Base-by-base conservation (phyloP, 2,113 vertebrate genomes). In the Hirundichthys speculiger region DNA sequence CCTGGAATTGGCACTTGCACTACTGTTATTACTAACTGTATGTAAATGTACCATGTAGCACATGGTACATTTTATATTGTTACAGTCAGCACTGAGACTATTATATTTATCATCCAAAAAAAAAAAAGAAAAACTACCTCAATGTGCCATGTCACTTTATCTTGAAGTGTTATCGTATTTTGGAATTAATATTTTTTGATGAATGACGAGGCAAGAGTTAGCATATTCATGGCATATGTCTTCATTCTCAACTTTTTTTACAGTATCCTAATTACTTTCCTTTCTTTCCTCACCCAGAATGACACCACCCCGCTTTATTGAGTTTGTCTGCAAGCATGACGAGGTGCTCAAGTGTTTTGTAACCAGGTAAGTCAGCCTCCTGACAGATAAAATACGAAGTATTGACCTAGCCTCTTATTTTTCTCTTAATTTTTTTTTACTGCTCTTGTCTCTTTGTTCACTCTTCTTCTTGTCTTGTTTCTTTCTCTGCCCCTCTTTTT, bases 281-380 rank as follows among this genome's bases (percentile, higher is more conserved):
- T 57, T 14, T 61, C 22, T 58, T 24, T 58, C 52, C 14, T 69
- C 46, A 2, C 54, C 34, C 88, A 99, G 98, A 88, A 97, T 99
- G 96, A 99, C 97, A 0, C 98, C 98, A 0, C 98, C 96, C 39
- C 95, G 94, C 66, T 99, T 99, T 86, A 99, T 99, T 58, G 98
- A 99, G 88, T 99, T 99, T 89, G 96, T 99, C 75, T 99, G 98
- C 90, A 98, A 95, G 83, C 96, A 99, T 0, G 97, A 98, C 76
- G 94, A 98, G 84, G 97, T 98, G 82, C 94, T 99, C 19, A 99
- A 99, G 80, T 99, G 97, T 87, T 99, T 99, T 88, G 98, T 99
- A 77, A 98, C 95, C 59, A 93, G 97, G 98, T 98, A 89, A 90
- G 94, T 47, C 64, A 66, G 0, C 48, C 46, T 39, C 20, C 18